These are phyloP conservation scores for Myotis findleyi DNA, from an alignment of 2,797 vertebrate species.

Conservation along the genomic window DNA sequence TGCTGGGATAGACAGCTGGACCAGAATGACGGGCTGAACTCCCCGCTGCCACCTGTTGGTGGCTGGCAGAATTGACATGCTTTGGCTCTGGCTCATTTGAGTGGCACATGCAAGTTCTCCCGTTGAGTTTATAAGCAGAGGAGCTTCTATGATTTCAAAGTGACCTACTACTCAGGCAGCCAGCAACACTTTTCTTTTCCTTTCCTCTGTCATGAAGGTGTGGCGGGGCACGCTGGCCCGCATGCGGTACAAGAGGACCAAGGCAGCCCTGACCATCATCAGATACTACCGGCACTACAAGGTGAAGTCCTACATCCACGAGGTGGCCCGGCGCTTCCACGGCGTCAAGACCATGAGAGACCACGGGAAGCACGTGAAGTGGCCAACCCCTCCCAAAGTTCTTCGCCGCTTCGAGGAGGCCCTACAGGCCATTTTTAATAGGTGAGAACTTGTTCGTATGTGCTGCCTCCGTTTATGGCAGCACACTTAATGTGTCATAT, in stretches of 20 bases:
- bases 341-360: slow-evolving; percentile 92
- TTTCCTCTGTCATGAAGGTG: slow-evolving; percentile 87
- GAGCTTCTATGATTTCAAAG: not conserved
- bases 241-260: slow-evolving; percentile 93
- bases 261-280: slow-evolving; percentile 92
- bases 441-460: slow-evolving; percentile 85
- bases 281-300: slow-evolving; percentile 95
- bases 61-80: not conserved
- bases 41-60: slow-evolving; percentile 56
- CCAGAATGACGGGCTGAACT: not conserved
- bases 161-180: not conserved
- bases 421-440: slow-evolving; percentile 92
- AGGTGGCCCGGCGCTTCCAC: slow-evolving; percentile 93
- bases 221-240: slow-evolving; percentile 97
- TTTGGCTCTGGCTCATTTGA: not conserved
- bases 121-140: not conserved
- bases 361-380: slow-evolving; percentile 92
- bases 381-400: slow-evolving; percentile 96
- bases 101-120: not conserved
- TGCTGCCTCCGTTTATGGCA: not conserved
- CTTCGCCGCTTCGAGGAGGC: slow-evolving; percentile 94
- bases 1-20: not conserved
- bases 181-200: not conserved
- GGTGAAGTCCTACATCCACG: slow-evolving; percentile 93
- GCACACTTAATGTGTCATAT: too few relatives aligned